Conservation (phyloP, 2,113 vertebrate species). For the Corythornis madagascariensis region DNA sequence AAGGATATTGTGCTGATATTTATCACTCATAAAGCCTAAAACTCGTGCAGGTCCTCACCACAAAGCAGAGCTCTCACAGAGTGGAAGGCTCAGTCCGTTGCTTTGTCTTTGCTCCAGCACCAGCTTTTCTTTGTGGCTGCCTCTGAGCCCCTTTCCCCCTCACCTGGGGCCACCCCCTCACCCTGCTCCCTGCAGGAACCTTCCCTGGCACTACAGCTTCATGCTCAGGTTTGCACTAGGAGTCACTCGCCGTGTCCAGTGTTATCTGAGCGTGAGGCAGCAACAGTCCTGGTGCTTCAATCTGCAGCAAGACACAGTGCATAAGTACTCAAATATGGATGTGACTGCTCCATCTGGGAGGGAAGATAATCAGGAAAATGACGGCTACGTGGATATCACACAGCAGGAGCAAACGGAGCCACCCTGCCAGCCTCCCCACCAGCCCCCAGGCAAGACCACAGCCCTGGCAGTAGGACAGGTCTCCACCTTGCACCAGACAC, state of each 20-base stretch:
- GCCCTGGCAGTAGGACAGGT: background rate
- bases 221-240: accelerated
- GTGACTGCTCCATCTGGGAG: background rate
- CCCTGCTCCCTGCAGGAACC: background rate
- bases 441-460: background rate
- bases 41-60: background rate
- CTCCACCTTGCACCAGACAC: background rate
- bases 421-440: background rate
- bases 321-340: accelerated
- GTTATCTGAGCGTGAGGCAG: background rate
- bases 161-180: background rate
- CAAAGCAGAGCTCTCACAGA: background rate
- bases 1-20: background rate
- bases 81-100: background rate
- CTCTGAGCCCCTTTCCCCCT: background rate
- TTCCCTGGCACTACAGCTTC: background rate
- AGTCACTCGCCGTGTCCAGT: accelerated
- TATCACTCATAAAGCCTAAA: background rate
- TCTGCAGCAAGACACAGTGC: background rate
- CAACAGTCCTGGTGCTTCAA: background rate
- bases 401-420: background rate
- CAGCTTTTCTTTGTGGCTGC: background rate
- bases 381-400: background rate
- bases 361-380: background rate
- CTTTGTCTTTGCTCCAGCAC: background rate